phyloP scores from a whole-genome alignment of 2,888 invertebrate genomes.

The Eristalis intricaria region DNA sequence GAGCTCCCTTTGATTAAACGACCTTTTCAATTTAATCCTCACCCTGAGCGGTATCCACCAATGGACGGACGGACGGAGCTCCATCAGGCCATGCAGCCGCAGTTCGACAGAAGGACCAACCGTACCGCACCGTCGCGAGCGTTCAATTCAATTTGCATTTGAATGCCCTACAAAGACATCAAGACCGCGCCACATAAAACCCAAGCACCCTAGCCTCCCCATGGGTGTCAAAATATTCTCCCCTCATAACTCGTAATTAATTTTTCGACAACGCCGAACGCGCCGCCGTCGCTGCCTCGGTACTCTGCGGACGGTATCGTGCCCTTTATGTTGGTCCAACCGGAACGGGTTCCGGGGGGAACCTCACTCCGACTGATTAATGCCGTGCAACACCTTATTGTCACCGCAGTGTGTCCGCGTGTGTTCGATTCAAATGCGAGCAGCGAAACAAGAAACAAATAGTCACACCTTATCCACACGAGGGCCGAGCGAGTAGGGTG shows the following conservation, averaged over 20 bases:
- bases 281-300: conserved; percentile 1
- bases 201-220: conserved; percentile 40
- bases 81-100: neutral
- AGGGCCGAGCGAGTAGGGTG: neutral
- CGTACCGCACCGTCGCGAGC: conserved; percentile 5
- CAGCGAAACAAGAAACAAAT: conserved; percentile 59
- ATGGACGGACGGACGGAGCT: neutral
- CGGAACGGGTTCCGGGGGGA: conserved; percentile 51
- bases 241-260: conserved; percentile 63
- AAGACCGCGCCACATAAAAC: conserved; percentile 35
- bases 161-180: conserved; percentile 51
- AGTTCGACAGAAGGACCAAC: conserved; percentile 40
- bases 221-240: conserved; percentile 61
- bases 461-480: conserved; percentile 63
- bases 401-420: conserved; percentile 30
- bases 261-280: conserved; percentile 11
- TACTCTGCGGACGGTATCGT: conserved; percentile 4
- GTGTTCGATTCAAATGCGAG: conserved; percentile 50
- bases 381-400: conserved; percentile 65
- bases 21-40: conserved; percentile 43
- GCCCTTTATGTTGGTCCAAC: neutral
- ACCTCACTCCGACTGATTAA: conserved; percentile 48
- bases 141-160: conserved; percentile 57
- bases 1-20: conserved; percentile 23
- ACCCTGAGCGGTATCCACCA: neutral